Evolutionary conservation across 2,888 invertebrate species (phyloP).

Genomic region (Ramazzottius varieornatus): DNA sequence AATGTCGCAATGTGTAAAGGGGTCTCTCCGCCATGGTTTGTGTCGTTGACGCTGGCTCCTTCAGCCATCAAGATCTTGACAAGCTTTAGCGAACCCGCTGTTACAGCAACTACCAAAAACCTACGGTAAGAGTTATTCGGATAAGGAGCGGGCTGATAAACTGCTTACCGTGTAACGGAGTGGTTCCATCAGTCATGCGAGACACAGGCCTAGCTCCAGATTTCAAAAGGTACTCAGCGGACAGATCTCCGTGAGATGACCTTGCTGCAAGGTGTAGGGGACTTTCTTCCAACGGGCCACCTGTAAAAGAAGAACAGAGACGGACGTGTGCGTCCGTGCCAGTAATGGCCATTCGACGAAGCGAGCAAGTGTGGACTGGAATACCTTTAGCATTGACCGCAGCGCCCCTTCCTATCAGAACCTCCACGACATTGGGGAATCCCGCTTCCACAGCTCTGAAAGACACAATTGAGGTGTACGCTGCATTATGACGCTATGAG

Average conservation of each 20-base stretch:
- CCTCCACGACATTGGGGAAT: conserved; percentile 80
- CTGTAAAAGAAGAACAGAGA: neutral
- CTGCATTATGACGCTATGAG: no score
- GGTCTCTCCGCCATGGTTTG: conserved; percentile 9
- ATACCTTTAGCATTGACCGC: conserved; percentile 35
- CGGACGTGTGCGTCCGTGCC: no score
- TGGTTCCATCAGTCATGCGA: neutral
- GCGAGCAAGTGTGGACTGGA: no score
- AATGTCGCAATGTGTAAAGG: conserved; percentile 8
- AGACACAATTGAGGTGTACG: no score
- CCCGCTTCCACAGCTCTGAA: conserved; percentile 97
- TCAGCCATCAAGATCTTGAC: neutral
- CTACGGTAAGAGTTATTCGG: no score
- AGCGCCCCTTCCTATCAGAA: conserved; percentile 75
- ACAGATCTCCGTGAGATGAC: neutral
- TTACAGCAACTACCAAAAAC: no score
- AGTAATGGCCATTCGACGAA: no score
- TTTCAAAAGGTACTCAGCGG: neutral
- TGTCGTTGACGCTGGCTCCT: conserved; percentile 2
- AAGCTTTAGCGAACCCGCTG: neutral
- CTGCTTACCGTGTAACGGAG: neutral
- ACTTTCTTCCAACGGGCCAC: neutral
- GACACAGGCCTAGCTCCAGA: neutral
- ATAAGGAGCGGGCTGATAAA: no score
- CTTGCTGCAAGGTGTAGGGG: neutral